A percentile compares a stretch with the other conserved stretches of the same genome.
Conservation (phyloP, 2,113 vertebrate species). For the Campylorhamphus procurvoides region DNA sequence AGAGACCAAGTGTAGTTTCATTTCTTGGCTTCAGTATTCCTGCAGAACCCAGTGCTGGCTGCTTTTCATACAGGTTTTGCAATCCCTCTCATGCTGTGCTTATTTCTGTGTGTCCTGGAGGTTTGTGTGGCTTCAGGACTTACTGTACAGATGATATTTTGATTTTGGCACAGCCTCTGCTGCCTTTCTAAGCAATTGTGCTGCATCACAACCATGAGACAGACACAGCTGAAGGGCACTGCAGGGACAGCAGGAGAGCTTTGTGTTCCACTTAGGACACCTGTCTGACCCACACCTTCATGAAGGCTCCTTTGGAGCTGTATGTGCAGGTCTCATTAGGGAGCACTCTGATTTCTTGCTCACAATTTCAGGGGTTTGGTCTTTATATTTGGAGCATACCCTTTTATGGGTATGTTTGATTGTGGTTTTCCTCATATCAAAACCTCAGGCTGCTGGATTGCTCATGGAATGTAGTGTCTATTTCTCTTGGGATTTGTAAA, state of each 20-base stretch:
- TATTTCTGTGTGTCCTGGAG: background rate
- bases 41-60: background rate
- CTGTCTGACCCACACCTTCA: background rate
- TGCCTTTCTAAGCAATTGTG: background rate
- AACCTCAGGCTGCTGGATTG: background rate
- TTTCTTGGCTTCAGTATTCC: background rate
- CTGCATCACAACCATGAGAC: background rate
- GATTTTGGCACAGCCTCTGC: background rate
- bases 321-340: constrained; percentile 30
- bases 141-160: background rate
- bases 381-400: background rate
- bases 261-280: background rate
- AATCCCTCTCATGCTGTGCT: background rate
- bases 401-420: fast-evolving
- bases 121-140: background rate
- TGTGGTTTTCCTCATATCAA: background rate
- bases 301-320: background rate
- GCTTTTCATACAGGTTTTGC: background rate
- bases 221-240: background rate
- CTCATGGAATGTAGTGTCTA: constrained; percentile 46
- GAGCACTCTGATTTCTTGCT: background rate
- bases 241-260: background rate
- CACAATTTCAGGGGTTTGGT: background rate
- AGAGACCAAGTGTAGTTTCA: background rate
- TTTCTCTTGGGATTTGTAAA: constrained; percentile 64